These are phyloP conservation scores for Disparrhopalites patrizii DNA, from an alignment of 2,888 invertebrate species.

Conservation along the genomic window DNA sequence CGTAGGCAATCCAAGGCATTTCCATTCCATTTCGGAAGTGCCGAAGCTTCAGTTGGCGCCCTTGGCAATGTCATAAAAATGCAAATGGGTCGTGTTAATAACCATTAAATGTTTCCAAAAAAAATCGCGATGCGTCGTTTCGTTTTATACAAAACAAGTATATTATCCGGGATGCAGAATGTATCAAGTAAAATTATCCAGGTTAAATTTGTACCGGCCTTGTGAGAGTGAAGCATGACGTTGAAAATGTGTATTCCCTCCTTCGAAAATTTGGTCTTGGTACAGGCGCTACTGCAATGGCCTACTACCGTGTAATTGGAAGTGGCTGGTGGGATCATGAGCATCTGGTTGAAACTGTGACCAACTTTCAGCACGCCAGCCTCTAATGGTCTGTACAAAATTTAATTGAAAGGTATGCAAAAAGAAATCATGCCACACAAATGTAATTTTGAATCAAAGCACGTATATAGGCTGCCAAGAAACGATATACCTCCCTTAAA, in stretches of 20 bases:
- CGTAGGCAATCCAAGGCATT: constrained; percentile 20
- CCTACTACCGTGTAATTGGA: constrained; percentile 58
- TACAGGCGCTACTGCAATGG: neutral
- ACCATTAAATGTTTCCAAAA: neutral
- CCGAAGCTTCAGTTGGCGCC: constrained; percentile 7
- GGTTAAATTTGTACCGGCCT: neutral
- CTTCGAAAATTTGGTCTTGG: neutral
- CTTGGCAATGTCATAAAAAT: no score
- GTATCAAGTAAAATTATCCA: no score
- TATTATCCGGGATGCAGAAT: no score
- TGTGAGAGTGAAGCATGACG: neutral
- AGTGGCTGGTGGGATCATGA: constrained; percentile 77
- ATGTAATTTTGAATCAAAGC: no score
- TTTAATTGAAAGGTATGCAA: neutral
- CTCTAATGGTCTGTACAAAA: constrained; percentile 60
- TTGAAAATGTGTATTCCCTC: constrained; percentile 1
- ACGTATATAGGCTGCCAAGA: neutral
- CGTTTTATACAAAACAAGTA: no score
- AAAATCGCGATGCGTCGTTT: no score
- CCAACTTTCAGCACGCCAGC: constrained; percentile 76
- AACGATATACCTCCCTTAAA: no score
- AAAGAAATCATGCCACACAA: no score
- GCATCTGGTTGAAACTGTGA: constrained; percentile 71
- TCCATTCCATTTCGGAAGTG: constrained; percentile 15
- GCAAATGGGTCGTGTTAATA: no score